Base-by-base conservation (phyloP, 2,113 vertebrate genomes). In the Tursiops truncatus region DNA sequence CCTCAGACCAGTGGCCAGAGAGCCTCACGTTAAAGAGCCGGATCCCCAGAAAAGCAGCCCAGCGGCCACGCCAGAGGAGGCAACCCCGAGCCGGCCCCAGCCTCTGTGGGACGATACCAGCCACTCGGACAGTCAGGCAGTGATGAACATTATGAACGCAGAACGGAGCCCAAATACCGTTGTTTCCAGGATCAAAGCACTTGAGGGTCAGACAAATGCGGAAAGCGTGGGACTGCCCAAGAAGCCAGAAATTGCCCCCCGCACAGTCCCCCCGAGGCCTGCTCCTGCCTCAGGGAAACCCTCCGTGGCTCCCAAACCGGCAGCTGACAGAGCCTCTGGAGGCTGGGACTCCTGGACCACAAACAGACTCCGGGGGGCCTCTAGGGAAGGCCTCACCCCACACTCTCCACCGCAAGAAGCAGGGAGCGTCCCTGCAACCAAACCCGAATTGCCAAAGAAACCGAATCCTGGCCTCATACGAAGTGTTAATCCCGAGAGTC, bases 151-250 rank as follows among this genome's bases (percentile, higher is more conserved):
- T 93, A 99, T 99, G 99, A 99, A 95, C 89, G 65, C 95, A 88
- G 98, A 98, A 88, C 97, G 98, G 94, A 99, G 93, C 98, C 99
- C 99, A 97, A 99, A 98, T 91, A 99, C 98, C 94, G 98, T 99
- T 97, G 98, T 98, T 96, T 99, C 99, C 95, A 99, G 98, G 92
- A 99, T 99, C 98, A 99, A 99, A 99, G 99, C 99, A 67, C 99
- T 99, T 90, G 99, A 99, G 98, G 98, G 97, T 92, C 99, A 99
- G 98, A 85, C 93, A 41, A 96, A 25, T 84, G 23, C 60, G 3
- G 98, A 99, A 89, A 98, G 96, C 56, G 98, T 82, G 97, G 98
- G 98, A 97, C 96, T 97, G 98, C 94, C 91, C 79, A 99, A 98
- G 98, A 99, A 99, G 68, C 99, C 99, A 77, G 98, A 99, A 89